Evolutionary conservation across 2,797 vertebrate species (phyloP), one percentile per base, ranked within the genome.

Genomic region (Gallinago stenura): DNA sequence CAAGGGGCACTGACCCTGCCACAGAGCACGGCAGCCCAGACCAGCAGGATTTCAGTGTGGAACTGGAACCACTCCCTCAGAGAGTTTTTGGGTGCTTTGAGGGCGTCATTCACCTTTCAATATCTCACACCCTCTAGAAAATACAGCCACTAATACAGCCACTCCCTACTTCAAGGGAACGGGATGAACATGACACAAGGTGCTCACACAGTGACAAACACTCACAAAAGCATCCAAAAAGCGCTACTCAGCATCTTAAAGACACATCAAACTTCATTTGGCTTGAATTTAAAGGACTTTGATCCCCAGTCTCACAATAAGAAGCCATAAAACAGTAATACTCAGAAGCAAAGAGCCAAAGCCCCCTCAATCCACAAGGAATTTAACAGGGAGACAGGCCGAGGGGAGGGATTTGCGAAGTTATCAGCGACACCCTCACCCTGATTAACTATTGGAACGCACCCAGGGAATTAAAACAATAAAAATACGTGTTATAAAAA

Each of bases 401-500:
- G 72, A 15, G 73, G 37, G 70, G 57, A 3, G 17, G 16, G 11
- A 2, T 0, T 4, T 21, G 28, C 24, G 17, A 31, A 39, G 71
- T 9, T 20, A 28, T 0, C 70, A 3, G 57, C 1, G 45, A 15
- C 73, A 6, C 65, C 77, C 7, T 46, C 58, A 15, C 30, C 41
- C 11, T 4, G 39, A 53, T 1, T 2, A 26, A 3, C 58, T 19
- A 6, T 0, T 2, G 20, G 37, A 31, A 22, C 28, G 2, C 2
- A 1, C 10, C 9, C 54, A 7, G 0, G 1, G 12, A 4, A 4
- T 1, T 17, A 5, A 10, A 35, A 14, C 2, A 50, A 28, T 6
- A 26, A 28, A 10, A 5, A n/a, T 0, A 41, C 0, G 8, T 0
- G 9, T 0, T 4, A 20, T 0, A 43, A 4, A 9, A 3, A 1